Evolutionary conservation across 2,113 vertebrate genomes (phyloP), one percentile per base, ranked within the genome.

Genomic region (Microcebus tavaratra): DNA sequence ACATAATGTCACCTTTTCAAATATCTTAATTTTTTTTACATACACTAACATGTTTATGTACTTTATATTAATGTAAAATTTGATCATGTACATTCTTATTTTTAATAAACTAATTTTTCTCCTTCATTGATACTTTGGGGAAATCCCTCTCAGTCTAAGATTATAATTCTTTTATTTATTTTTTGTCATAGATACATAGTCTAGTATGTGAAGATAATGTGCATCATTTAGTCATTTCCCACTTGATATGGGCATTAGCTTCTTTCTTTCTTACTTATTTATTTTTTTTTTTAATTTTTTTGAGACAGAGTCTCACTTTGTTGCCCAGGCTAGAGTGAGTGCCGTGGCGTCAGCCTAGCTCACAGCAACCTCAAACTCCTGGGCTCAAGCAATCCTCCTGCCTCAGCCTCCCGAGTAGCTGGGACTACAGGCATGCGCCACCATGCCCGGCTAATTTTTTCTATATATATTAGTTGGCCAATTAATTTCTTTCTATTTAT

Each of bases 21-120:
- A 61, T 50, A 39, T 14, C 50, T 68, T 31, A 87, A 11, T 90
- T 70, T 70, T 57, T 86, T 39, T 79, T 48, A 29, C 31, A 31
- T 80, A 25, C 70, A 72, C 25, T 50, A 29, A 48, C 34, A 61
- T 70, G 39, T 31, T 72, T 36, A 23, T 68, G 57, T 81, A 70
- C 4, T 29, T 86, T 68, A 70, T 80, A 42, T 17, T 81, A 42
- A 70, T 68, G 29, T 39, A 81, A 55, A 57, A n/a, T 70, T 45
- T 70, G 61, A 80, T 45, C 59, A 57, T 70, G 6, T 81, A 14
- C 5, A 48, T 59, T 91, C 50, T 82, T 72, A 72, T 50, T 84
- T 90, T 90, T 70, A 95, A 90, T 50, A 59, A 45, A 70, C 13
- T 78, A 48, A 39, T 95, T 84, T 90, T 84, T 85, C 25, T 83